A percentile compares a stretch with the other conserved stretches of the same genome.
Conservation (phyloP, 1,140 invertebrate genomes). For the Linepithema humile region DNA sequence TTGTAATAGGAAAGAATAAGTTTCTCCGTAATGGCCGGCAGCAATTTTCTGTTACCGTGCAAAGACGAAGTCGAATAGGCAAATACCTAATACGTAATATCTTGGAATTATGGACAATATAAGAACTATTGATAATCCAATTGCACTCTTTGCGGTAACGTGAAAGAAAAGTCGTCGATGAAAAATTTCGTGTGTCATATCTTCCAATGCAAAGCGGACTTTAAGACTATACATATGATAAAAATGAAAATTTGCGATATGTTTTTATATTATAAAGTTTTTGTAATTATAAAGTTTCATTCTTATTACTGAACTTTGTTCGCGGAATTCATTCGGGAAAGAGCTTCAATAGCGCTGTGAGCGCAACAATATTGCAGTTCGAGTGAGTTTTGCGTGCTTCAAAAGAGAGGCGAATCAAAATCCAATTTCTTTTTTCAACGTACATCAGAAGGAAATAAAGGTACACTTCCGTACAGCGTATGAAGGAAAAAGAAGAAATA, state of each 20-base stretch:
- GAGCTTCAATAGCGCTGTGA: not conserved
- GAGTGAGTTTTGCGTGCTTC: not conserved
- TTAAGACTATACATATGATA: not conserved
- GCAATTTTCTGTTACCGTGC: not conserved
- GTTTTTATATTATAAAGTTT: too few relatives aligned
- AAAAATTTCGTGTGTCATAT: not conserved
- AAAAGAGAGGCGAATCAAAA: slow-evolving; percentile 44
- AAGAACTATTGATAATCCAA: not conserved
- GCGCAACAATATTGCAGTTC: not conserved
- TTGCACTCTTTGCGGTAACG: not conserved
- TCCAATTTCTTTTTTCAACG: not conserved
- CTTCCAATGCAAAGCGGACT: not conserved
- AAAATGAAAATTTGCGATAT: not conserved
- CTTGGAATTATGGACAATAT: not conserved
- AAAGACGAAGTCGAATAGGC: not conserved
- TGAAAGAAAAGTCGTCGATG: not conserved
- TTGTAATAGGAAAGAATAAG: slow-evolving; percentile 8
- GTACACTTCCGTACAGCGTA: not conserved
- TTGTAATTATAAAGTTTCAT: too few relatives aligned
- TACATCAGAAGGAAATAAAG: not conserved
- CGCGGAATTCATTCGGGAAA: not conserved
- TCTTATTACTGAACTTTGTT: not conserved
- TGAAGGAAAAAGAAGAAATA: not conserved
- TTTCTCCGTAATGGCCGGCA: not conserved
- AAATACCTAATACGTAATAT: too few relatives aligned